Evolutionary conservation across 2,797 vertebrate species (phyloP).

Genomic region (Manis javanica): DNA sequence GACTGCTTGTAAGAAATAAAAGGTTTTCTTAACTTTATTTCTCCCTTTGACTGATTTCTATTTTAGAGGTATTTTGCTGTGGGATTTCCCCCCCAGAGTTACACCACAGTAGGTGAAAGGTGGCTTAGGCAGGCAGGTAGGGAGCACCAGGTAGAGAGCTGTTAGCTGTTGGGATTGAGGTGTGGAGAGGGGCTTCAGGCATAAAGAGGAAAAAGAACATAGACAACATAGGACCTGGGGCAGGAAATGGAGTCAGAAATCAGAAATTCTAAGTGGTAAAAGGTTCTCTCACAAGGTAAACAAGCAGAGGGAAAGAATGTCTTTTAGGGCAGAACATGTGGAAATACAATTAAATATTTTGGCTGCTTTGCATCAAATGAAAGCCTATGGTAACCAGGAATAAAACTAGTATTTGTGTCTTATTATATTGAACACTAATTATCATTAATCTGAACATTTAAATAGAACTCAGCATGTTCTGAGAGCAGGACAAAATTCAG

Average conservation of each 20-base stretch:
- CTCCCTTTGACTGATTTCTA: no score
- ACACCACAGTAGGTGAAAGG: not conserved
- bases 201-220: not conserved
- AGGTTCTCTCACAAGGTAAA: not conserved
- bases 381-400: not conserved
- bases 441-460: not conserved
- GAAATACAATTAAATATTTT: not conserved
- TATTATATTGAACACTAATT: not conserved
- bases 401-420: not conserved
- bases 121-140: not conserved
- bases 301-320: not conserved
- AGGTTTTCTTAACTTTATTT: no score
- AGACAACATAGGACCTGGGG: not conserved
- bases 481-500: not conserved
- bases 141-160: not conserved
- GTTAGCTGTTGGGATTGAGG: not conserved
- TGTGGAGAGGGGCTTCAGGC: not conserved
- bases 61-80: no score
- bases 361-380: not conserved
- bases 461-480: conserved; percentile 4
- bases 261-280: not conserved
- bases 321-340: not conserved
- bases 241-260: not conserved
- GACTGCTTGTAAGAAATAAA: no score
- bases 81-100: no score